phyloP scores from a whole-genome alignment of 2,888 invertebrate genomes.

The Bellardia bayeri region DNA sequence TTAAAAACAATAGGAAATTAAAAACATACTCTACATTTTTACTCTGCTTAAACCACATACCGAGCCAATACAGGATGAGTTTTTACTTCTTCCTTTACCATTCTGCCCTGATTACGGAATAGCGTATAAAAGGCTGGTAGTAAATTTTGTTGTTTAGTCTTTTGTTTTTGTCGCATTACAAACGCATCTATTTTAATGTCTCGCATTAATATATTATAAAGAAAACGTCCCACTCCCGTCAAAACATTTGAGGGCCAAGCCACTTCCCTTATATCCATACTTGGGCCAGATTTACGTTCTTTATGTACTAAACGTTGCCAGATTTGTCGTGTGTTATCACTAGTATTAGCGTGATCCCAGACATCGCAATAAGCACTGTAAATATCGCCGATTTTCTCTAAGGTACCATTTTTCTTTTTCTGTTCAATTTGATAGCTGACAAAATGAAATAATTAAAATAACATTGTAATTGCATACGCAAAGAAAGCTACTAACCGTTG shows the following conservation, averaged over 20 bases:
- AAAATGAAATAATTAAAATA: not conserved
- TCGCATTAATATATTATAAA: slow-evolving; percentile 93
- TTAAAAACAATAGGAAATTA: not conserved
- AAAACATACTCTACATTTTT: slow-evolving; percentile 1
- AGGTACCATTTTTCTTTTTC: slow-evolving; percentile 87
- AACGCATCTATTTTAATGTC: slow-evolving; percentile 93
- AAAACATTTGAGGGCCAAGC: slow-evolving; percentile 89
- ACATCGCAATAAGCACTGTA: slow-evolving; percentile 88
- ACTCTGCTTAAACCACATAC: slow-evolving; percentile 57
- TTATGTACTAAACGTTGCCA: slow-evolving; percentile 89
- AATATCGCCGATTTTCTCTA: slow-evolving; percentile 87
- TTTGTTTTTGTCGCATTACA: slow-evolving; percentile 85
- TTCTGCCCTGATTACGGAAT: slow-evolving; percentile 88
- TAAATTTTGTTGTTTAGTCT: slow-evolving; percentile 85
- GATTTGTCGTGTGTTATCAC: slow-evolving; percentile 87
- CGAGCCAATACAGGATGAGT: slow-evolving; percentile 92
- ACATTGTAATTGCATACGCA: not conserved
- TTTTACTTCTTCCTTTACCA: slow-evolving; percentile 90
- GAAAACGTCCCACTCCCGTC: slow-evolving; percentile 90
- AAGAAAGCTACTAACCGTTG: slow-evolving; percentile 78
- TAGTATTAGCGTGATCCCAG: slow-evolving; percentile 85
- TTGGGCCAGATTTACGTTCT: slow-evolving; percentile 85
- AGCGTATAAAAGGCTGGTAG: slow-evolving; percentile 92
- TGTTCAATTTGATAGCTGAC: slow-evolving; percentile 88
- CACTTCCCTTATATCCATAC: slow-evolving; percentile 86